phyloP scores from a whole-genome alignment of 2,888 invertebrate genomes.

The Stenodema calcarata region DNA sequence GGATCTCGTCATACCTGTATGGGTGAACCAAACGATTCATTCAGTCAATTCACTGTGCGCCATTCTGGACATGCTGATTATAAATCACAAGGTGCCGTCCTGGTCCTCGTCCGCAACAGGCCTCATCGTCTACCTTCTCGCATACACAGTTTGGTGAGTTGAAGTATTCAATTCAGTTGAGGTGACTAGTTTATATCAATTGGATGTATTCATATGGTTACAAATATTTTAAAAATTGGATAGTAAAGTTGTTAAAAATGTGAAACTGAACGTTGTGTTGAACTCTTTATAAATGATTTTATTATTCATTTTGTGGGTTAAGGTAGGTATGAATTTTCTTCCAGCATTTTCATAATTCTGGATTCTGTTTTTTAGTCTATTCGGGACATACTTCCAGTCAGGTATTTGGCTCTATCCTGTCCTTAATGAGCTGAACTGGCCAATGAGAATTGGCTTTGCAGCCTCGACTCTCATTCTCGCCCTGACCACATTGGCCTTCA shows the following conservation, averaged over 20 bases:
- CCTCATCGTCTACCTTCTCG: slow-evolving; percentile 50
- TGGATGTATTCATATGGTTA: too few species aligned
- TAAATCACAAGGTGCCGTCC: slow-evolving; percentile 56
- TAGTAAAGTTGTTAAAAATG: too few species aligned
- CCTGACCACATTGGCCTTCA: slow-evolving; percentile 44
- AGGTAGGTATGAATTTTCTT: too few species aligned
- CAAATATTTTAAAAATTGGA: too few species aligned
- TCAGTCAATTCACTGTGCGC: slow-evolving; percentile 65
- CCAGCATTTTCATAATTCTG: too few species aligned
- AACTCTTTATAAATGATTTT: too few species aligned
- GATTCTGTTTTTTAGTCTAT: slow-evolving; percentile 57
- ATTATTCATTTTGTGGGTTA: too few species aligned
- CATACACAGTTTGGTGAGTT: slow-evolving; percentile 56
- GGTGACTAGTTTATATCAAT: not conserved
- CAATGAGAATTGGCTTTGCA: slow-evolving; percentile 60
- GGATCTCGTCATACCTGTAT: slow-evolving; percentile 66
- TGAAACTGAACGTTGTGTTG: too few species aligned
- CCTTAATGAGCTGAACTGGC: slow-evolving; percentile 66
- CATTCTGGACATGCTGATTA: slow-evolving; percentile 63
- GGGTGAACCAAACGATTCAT: slow-evolving; percentile 69
- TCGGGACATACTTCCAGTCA: slow-evolving; percentile 64
- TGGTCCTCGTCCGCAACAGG: slow-evolving; percentile 47
- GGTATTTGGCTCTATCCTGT: slow-evolving; percentile 66
- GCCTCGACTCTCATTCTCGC: slow-evolving; percentile 34
- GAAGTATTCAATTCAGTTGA: not conserved